Evolutionary conservation across 2,113 vertebrate genomes (phyloP).

Genomic region (Piliocolobus tephrosceles): DNA sequence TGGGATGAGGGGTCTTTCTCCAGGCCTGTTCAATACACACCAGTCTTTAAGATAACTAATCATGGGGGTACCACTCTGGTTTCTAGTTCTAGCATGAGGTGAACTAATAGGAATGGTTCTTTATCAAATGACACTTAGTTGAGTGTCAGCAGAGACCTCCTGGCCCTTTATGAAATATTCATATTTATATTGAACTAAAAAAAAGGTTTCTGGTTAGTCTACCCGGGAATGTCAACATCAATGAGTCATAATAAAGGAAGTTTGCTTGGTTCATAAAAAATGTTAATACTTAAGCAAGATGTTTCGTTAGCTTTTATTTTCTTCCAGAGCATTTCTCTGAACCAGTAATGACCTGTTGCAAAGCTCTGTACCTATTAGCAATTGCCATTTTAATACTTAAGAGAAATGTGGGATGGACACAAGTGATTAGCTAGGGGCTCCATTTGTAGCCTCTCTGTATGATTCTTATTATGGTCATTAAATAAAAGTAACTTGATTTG

Average conservation of each 20-base stretch:
- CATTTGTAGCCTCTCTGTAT: not conserved
- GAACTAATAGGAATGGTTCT: not conserved
- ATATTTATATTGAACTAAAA: not conserved
- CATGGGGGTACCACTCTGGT: not conserved
- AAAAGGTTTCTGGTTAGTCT: conserved; percentile 28
- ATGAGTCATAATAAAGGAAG: conserved; percentile 28
- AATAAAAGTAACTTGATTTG: not conserved
- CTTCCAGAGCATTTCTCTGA: not conserved
- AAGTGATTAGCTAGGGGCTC: not conserved
- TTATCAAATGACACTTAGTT: not conserved
- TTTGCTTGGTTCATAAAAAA: conserved; percentile 36
- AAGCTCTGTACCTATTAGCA: conserved; percentile 9
- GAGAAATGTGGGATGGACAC: not conserved
- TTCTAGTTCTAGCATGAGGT: not conserved
- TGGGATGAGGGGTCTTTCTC: not conserved
- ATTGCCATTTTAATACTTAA: not conserved
- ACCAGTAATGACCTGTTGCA: not conserved
- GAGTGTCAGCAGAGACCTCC: not conserved
- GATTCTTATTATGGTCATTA: not conserved
- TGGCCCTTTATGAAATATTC: not conserved
- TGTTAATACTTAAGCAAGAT: conserved; percentile 20
- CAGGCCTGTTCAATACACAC: not conserved
- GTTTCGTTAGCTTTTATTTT: conserved; percentile 31
- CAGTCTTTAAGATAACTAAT: not conserved
- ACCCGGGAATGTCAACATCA: not conserved